These are phyloP conservation scores for Polyploca ridens DNA, from an alignment of 2,888 invertebrate genomes.

Conservation along the genomic window DNA sequence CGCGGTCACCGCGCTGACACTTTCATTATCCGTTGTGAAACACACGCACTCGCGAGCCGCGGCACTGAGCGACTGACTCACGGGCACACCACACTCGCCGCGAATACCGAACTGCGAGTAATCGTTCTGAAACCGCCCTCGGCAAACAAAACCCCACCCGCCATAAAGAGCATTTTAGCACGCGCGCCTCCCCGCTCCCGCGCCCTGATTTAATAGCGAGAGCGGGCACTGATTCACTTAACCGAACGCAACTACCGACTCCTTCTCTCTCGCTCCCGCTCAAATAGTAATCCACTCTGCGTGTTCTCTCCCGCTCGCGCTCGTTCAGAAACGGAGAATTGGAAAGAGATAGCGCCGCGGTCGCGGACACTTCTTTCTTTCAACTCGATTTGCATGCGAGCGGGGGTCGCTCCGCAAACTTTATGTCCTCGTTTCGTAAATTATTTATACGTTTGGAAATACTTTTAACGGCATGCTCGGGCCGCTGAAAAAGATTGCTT, in stretches of 20 bases:
- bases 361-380: constrained; percentile 77
- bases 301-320: constrained; percentile 46
- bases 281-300: constrained; percentile 43
- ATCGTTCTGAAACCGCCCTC: constrained; percentile 80
- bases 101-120: constrained; percentile 52
- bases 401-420: constrained; percentile 80
- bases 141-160: constrained; percentile 83
- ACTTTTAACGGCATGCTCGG: constrained; percentile 78
- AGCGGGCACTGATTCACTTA: constrained; percentile 85
- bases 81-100: constrained; percentile 30
- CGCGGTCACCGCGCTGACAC: constrained; percentile 79
- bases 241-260: constrained; percentile 78
- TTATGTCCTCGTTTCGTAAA: constrained; percentile 84
- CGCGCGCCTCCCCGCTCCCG: constrained; percentile 73
- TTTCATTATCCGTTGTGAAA: constrained; percentile 56
- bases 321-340: constrained; percentile 37
- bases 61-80: constrained; percentile 56
- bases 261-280: constrained; percentile 68
- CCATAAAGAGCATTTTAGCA: constrained; percentile 81
- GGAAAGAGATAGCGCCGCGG: constrained; percentile 69
- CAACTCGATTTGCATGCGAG: constrained; percentile 83
- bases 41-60: constrained; percentile 62
- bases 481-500: constrained; percentile 75
- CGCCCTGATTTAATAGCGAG: constrained; percentile 83
- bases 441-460: constrained; percentile 83